phyloP scores from a whole-genome alignment of 2,113 vertebrate species.

The Syrmaticus mikado region DNA sequence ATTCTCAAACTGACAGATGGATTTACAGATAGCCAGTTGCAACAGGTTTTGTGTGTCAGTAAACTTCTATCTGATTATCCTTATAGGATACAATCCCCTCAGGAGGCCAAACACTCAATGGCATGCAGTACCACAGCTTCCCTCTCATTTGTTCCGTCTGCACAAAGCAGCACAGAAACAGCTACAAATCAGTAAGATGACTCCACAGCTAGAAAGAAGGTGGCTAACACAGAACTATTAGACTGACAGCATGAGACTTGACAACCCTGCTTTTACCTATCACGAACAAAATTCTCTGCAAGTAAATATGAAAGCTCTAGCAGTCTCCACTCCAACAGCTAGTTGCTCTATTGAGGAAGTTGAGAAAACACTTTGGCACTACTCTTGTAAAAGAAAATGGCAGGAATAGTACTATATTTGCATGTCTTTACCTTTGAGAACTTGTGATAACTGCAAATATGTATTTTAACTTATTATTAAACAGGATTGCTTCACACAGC shows the following conservation, averaged over 20 bases:
- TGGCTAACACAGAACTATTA: not conserved
- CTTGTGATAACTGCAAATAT: not conserved
- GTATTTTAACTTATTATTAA: not conserved
- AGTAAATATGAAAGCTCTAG: not conserved
- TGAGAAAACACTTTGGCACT: not conserved
- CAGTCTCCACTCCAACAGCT: not conserved
- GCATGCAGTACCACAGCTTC: not conserved
- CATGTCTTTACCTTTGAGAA: not conserved
- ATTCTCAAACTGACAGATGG: no score
- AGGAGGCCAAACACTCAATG: not conserved
- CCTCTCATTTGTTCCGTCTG: not conserved
- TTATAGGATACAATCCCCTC: not conserved
- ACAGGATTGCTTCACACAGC: not conserved
- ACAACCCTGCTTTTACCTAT: not conserved
- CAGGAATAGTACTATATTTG: not conserved
- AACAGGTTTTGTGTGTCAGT: not conserved
- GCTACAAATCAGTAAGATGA: not conserved
- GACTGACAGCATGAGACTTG: not conserved
- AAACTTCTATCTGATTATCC: not conserved
- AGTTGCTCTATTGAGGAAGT: not conserved
- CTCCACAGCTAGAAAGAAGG: not conserved
- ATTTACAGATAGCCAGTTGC: not conserved
- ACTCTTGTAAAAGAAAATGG: not conserved
- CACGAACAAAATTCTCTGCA: not conserved
- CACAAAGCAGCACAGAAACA: not conserved